phyloP scores from a whole-genome alignment of 2,888 invertebrate species.

The Silvanus unidentatus region DNA sequence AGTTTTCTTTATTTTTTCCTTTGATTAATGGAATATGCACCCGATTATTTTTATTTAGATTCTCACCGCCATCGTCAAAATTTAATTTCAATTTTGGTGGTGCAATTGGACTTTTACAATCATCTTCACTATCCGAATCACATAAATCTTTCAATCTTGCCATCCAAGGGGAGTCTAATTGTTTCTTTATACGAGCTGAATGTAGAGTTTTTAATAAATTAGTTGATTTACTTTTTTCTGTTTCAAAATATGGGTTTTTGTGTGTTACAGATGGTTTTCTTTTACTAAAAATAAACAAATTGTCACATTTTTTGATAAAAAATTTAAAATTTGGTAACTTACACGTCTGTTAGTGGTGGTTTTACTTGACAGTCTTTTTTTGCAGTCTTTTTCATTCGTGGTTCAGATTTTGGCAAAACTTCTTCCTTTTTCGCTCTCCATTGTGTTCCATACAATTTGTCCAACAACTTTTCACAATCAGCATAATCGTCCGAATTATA shows the following conservation, averaged over 20 bases:
- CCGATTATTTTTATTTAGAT: too few relatives aligned
- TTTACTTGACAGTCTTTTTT: too few relatives aligned
- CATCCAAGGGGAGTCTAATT: constrained; percentile 28
- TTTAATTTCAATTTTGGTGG: constrained; percentile 16
- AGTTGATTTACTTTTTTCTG: constrained; percentile 14
- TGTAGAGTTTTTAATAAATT: constrained; percentile 27
- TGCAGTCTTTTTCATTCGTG: constrained; percentile 3
- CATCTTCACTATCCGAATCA: constrained; percentile 31
- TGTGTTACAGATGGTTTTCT: constrained; percentile 20
- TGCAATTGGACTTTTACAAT: constrained; percentile 4
- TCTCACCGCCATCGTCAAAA: constrained; percentile 14
- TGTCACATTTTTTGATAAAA: too few relatives aligned
- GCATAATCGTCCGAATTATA: constrained; percentile 8
- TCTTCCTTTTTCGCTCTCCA: constrained; percentile 38
- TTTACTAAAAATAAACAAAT: constrained; percentile 22
- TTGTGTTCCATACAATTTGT: constrained; percentile 37
- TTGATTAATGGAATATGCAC: too few relatives aligned
- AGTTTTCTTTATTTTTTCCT: too few relatives aligned
- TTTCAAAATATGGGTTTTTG: constrained; percentile 26
- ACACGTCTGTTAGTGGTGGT: not conserved
- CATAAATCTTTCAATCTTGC: constrained; percentile 28
- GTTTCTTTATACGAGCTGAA: constrained; percentile 15
- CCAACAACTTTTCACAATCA: constrained; percentile 27
- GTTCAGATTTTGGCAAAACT: constrained; percentile 34
- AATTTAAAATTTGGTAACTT: too few relatives aligned